phyloP scores from a whole-genome alignment of 1,140 invertebrate genomes.

The Geopemphigus sp. region DNA sequence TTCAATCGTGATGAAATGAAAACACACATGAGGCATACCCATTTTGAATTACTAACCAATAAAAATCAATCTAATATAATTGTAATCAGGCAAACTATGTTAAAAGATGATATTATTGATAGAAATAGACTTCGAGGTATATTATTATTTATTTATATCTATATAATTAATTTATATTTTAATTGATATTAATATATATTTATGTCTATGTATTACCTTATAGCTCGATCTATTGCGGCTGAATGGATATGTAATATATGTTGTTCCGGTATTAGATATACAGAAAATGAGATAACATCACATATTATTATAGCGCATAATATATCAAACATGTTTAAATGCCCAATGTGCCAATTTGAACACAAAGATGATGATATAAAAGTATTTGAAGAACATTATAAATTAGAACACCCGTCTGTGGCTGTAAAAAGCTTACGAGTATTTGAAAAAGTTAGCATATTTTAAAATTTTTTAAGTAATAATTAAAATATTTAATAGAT shows the following conservation, averaged over 20 bases:
- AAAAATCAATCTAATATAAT: constrained; percentile 12
- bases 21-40: constrained; percentile 11
- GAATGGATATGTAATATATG: constrained; percentile 43
- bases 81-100: constrained; percentile 14
- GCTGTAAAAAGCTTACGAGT: constrained; percentile 18
- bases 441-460: constrained; percentile 20
- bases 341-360: constrained; percentile 37
- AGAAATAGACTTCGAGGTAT: constrained; percentile 15
- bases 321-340: constrained; percentile 34
- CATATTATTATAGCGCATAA: constrained; percentile 26
- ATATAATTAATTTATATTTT: neutral
- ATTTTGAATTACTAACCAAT: neutral
- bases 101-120: neutral
- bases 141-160: neutral
- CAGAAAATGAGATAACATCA: constrained; percentile 30
- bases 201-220: neutral
- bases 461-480: neutral
- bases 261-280: constrained; percentile 16
- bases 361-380: constrained; percentile 4
- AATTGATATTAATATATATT: neutral
- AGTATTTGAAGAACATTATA: constrained; percentile 39
- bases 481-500: no score
- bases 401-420: neutral
- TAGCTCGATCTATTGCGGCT: neutral
- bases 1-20: constrained; percentile 28